Conservation (phyloP, 2,113 vertebrate species). For the Podiceps cristatus region DNA sequence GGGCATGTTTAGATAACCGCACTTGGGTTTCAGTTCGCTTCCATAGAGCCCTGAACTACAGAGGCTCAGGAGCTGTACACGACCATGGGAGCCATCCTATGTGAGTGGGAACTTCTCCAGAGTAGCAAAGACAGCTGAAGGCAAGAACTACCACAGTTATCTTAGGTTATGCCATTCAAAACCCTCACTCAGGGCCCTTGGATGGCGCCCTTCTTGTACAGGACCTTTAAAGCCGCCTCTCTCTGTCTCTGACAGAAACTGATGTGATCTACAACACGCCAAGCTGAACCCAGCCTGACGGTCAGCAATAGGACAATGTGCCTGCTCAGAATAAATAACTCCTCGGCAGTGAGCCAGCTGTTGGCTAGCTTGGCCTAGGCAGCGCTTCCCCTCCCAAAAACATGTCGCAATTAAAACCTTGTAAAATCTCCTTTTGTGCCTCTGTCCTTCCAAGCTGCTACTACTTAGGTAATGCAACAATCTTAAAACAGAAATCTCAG, state of each 20-base stretch:
- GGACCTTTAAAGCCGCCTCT: background rate
- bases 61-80: background rate
- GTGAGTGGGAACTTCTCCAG: background rate
- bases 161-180: background rate
- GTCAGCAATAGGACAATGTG: background rate
- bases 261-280: accelerated
- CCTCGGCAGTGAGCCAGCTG: background rate
- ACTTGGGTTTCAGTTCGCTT: background rate
- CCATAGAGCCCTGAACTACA: background rate
- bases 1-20: background rate
- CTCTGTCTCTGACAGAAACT: background rate
- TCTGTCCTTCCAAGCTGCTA: background rate
- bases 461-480: background rate
- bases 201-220: background rate
- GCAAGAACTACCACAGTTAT: background rate
- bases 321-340: background rate
- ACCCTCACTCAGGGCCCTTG: background rate
- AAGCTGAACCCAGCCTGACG: background rate
- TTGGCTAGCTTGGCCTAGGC: background rate
- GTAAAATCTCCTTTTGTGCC: background rate
- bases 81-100: background rate
- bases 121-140: background rate
- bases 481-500: background rate
- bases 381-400: background rate
- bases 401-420: background rate